Evolutionary conservation across 2,888 invertebrate species (phyloP), one percentile per base, ranked within the genome.

Genomic region (Eupithecia dodoneata): DNA sequence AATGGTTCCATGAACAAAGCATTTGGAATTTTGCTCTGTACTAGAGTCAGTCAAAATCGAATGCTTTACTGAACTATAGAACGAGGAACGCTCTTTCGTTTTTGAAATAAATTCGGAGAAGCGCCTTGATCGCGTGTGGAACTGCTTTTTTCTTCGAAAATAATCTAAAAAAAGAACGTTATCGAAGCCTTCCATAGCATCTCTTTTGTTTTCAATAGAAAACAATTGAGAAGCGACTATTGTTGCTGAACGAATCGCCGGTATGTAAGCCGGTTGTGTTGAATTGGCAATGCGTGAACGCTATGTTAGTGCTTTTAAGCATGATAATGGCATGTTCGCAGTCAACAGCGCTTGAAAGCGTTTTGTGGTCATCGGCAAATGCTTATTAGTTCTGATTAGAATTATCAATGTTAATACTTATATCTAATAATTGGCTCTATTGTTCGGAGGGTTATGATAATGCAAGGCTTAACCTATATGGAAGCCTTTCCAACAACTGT

Each of bases 271-370:
- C n/a, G 10, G 30, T 63, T 30, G 30, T 30, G 71, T 73, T 67
- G 47, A 74, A 72, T 77, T 63, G 77, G n/a, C 44, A 30, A 72
- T 72, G 30, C 69, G 71, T 52, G 30, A 69, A 30, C 65, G 47
- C 59, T 65, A 15, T 71, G 69, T 55, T 75, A 47, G 30, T 47
- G 73, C 75, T 75, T 59, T 70, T 79, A 80, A 76, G 69, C 47
- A 69, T 66, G 42, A 66, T 78, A 78, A 78, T 71, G 72, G 71
- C 75, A 71, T 73, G 75, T 78, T 66, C 67, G 73, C 71, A 66
- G 67, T 73, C 66, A 66, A 73, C 70, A 75, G 73, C 47, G 70
- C 73, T 78, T 75, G 15, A 45, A 67, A 73, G 71, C 73, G 65
- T 67, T 75, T 75, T 75, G 66, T 73, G 70, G 71, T 78, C 71